Evolutionary conservation across 2,888 invertebrate genomes (phyloP).

Genomic region (Timema cristinae): DNA sequence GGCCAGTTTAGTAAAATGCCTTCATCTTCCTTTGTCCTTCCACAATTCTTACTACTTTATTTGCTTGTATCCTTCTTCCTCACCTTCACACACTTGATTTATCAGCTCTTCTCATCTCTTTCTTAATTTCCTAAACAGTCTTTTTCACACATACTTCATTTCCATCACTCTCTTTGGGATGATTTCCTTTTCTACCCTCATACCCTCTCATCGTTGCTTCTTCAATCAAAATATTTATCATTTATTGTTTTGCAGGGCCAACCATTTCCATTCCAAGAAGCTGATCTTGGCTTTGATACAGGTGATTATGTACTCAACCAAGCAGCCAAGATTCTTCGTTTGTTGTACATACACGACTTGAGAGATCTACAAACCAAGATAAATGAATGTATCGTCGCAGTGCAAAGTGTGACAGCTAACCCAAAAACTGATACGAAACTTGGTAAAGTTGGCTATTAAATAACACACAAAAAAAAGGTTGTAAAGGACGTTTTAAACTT

Average conservation of each 20-base stretch:
- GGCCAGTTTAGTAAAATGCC: no score
- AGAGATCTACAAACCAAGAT: constrained; percentile 86
- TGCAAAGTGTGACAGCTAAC: constrained; percentile 91
- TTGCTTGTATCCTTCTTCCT: background rate
- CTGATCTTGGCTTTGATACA: constrained; percentile 62
- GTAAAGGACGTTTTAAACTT: no score
- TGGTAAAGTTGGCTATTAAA: constrained; percentile 80
- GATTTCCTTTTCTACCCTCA: no score
- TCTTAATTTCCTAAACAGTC: background rate
- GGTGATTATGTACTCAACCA: constrained; percentile 62
- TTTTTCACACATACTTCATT: background rate
- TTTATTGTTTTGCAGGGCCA: constrained; percentile 50
- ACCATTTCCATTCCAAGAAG: constrained; percentile 65
- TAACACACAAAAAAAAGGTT: background rate
- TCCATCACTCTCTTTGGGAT: background rate
- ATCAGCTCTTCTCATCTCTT: background rate
- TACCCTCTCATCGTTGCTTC: no score
- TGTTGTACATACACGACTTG: constrained; percentile 80
- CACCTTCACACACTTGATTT: background rate
- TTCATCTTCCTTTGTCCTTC: no score
- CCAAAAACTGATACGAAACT: constrained; percentile 94
- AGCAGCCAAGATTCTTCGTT: constrained; percentile 71
- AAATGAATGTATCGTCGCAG: constrained; percentile 89
- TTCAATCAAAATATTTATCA: background rate
- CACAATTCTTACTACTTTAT: no score